phyloP scores from a whole-genome alignment of 2,888 invertebrate genomes.

The Aphodius granarius region DNA sequence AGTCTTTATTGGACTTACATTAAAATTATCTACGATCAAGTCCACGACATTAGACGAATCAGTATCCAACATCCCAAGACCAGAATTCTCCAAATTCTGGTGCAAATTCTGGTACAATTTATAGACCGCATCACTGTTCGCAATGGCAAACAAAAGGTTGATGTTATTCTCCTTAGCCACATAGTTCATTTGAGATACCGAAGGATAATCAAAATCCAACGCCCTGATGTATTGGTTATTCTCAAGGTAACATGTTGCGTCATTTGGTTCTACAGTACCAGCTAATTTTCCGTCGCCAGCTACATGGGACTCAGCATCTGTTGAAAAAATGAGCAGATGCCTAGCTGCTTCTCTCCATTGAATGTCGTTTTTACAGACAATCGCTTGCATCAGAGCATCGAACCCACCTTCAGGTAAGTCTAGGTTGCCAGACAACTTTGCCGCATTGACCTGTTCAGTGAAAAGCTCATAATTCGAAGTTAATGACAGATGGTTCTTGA shows the following conservation, averaged over 20 bases:
- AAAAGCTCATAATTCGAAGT: constrained; percentile 59
- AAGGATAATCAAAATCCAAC: constrained; percentile 75
- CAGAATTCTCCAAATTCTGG: constrained; percentile 67
- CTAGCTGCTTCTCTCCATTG: constrained; percentile 76
- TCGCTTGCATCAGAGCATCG: constrained; percentile 85
- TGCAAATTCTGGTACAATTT: constrained; percentile 59
- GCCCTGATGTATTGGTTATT: constrained; percentile 61
- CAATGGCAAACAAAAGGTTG: constrained; percentile 77
- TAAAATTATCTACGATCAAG: constrained; percentile 70
- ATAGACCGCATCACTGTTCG: constrained; percentile 40
- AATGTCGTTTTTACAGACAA: constrained; percentile 69
- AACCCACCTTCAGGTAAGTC: constrained; percentile 74
- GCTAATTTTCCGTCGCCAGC: constrained; percentile 79
- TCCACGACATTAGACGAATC: constrained; percentile 69
- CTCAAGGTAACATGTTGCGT: constrained; percentile 67
- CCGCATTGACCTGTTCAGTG: constrained; percentile 48
- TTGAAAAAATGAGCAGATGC: constrained; percentile 76
- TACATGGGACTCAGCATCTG: constrained; percentile 75
- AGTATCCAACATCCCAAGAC: constrained; percentile 62
- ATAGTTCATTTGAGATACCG: constrained; percentile 67
- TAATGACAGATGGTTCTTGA: constrained; percentile 71
- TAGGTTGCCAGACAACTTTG: constrained; percentile 58
- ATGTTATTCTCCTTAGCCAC: constrained; percentile 69
- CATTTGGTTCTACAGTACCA: constrained; percentile 71
- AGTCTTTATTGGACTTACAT: constrained; percentile 58